These are phyloP conservation scores for Diphyllodes magnificus DNA, from an alignment of 2,113 vertebrate genomes.

Conservation along the genomic window DNA sequence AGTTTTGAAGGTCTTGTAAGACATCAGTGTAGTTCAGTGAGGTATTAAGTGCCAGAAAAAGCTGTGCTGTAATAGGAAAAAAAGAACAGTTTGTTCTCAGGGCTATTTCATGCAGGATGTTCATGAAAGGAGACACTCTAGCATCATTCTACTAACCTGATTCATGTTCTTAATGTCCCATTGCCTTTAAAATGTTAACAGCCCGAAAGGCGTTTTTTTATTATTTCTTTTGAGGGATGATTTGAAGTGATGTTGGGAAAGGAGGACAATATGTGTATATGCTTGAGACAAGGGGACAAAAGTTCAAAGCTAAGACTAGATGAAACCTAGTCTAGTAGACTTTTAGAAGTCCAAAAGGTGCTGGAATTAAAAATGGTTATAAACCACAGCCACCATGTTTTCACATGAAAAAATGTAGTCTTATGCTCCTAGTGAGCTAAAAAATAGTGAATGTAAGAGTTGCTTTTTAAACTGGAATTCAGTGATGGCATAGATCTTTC, in stretches of 20 bases:
- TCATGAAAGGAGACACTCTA: not conserved
- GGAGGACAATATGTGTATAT: not conserved
- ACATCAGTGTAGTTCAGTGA: not conserved
- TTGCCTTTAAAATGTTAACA: not conserved
- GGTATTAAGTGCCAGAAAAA: not conserved
- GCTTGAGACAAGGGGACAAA: not conserved
- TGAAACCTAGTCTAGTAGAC: not conserved
- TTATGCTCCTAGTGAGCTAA: not conserved
- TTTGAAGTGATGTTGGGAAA: not conserved
- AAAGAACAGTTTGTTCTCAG: not conserved
- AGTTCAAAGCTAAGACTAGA: not conserved
- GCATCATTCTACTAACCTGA: not conserved
- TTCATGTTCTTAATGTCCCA: not conserved
- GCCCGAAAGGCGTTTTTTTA: not conserved
- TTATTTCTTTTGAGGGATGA: not conserved
- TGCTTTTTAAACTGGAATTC: not conserved
- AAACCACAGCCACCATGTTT: not conserved
- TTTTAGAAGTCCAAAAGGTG: not conserved
- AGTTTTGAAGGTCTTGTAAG: not conserved
- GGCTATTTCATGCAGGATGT: not conserved
- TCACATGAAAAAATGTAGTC: not conserved
- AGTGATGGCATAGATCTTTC: not conserved
- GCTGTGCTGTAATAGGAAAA: not conserved
- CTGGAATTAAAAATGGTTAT: not conserved
- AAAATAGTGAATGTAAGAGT: not conserved